Percentiles rank a stretch among this genome's conserved stretches.
These are phyloP conservation scores for Sericinus montela DNA, from an alignment of 2,888 invertebrate species.

Conservation along the genomic window DNA sequence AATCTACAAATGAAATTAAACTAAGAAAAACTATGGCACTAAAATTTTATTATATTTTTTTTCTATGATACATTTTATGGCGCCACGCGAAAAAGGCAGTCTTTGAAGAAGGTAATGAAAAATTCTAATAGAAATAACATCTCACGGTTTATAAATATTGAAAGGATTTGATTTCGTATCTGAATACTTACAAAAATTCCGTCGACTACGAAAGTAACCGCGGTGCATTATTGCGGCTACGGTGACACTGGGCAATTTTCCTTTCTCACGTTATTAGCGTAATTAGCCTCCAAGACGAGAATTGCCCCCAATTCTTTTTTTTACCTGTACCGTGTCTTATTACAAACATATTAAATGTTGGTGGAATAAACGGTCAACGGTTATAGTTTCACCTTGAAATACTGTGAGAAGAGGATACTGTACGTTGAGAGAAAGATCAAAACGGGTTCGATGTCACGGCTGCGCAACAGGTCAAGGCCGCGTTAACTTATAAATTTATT, in stretches of 20 bases:
- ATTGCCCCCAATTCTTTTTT: conserved; percentile 23
- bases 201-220: not conserved
- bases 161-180: no score
- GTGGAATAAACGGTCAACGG: not conserved
- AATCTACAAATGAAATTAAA: no score
- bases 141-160: no score
- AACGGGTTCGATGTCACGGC: conserved; percentile 59
- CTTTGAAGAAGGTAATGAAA: no score
- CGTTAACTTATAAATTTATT: conserved; percentile 25
- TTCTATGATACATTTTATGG: no score
- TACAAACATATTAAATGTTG: conserved; percentile 1
- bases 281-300: conserved; percentile 16
- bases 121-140: no score
- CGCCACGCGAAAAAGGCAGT: no score
- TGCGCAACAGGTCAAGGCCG: conserved; percentile 42
- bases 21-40: no score
- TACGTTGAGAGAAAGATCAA: conserved; percentile 34
- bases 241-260: conserved; percentile 3
- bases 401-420: conserved; percentile 30
- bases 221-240: not conserved
- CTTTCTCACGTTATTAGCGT: conserved; percentile 14
- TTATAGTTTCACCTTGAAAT: conserved; percentile 31
- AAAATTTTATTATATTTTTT: no score
- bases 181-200: no score
- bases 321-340: no score